Conservation (phyloP, 1,140 invertebrate species). For the Drosophila lini region DNA sequence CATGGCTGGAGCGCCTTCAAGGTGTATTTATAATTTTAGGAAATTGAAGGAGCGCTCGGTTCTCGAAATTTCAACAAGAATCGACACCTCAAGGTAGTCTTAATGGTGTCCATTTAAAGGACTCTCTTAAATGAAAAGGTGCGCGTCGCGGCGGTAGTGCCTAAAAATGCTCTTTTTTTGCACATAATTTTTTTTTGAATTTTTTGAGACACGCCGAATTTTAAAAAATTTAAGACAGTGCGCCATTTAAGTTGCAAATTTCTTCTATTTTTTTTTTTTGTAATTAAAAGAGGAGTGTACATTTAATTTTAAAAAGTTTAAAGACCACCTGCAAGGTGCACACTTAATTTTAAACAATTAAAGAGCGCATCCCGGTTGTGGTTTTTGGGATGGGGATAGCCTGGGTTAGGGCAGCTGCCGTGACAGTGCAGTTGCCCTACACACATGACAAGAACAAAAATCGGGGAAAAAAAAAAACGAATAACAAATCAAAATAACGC, state of each 20-base stretch:
- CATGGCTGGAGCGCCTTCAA: slow-evolving; percentile 93
- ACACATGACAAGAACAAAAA: slow-evolving; percentile 48
- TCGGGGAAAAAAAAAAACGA: slow-evolving; percentile 4
- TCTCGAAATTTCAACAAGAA: background rate
- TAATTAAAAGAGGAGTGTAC: slow-evolving; percentile 4
- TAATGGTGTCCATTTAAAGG: background rate
- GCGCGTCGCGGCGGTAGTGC: background rate
- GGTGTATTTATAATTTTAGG: slow-evolving; percentile 49
- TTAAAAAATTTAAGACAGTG: background rate
- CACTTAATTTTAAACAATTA: slow-evolving; percentile 13
- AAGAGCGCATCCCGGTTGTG: slow-evolving; percentile 7
- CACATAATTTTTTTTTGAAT: background rate
- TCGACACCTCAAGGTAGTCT: slow-evolving; percentile 5
- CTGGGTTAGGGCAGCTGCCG: slow-evolving; percentile 48
- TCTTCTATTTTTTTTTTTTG: background rate
- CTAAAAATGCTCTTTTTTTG: background rate
- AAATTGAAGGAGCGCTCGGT: background rate
- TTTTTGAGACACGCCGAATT: background rate
- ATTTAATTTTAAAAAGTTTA: slow-evolving; percentile 8
- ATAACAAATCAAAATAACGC: slow-evolving; percentile 23
- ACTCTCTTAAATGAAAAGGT: slow-evolving; percentile 3
- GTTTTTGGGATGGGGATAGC: background rate
- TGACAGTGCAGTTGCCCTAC: slow-evolving; percentile 53
- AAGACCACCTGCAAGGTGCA: slow-evolving; percentile 14
- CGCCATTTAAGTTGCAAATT: slow-evolving; percentile 4